Percentiles rank a stretch among this genome's conserved stretches.
Conservation (phyloP, 2,888 invertebrate species). For the Synergus japonicus region DNA sequence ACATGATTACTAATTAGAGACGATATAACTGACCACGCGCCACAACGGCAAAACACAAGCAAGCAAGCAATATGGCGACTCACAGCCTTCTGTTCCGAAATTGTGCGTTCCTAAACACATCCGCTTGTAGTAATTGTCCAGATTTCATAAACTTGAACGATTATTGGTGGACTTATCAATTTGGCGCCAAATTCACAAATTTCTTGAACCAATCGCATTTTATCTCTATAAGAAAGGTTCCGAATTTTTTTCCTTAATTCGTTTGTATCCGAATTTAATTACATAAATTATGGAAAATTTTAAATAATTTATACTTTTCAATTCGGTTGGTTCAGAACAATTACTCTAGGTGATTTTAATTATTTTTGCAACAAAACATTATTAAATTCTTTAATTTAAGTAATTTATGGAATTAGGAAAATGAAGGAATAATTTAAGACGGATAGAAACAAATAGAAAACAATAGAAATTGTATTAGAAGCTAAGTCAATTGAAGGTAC, state of each 20-base stretch:
- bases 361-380: background rate
- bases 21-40: constrained; percentile 74
- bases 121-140: background rate
- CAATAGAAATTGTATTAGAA: background rate
- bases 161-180: constrained; percentile 4
- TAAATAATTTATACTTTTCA: background rate
- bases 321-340: background rate
- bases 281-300: background rate
- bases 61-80: constrained; percentile 76
- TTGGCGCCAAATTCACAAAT: constrained; percentile 18
- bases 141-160: background rate
- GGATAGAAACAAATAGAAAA: constrained; percentile 1
- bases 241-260: background rate
- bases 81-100: constrained; percentile 58
- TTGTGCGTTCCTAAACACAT: constrained; percentile 8
- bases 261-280: background rate
- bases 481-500: background rate
- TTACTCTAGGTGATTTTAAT: background rate
- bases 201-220: background rate
- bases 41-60: constrained; percentile 76
- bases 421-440: background rate
- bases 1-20: constrained; percentile 71
- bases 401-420: background rate
- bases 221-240: background rate
- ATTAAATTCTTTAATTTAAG: background rate